Conservation (phyloP, 37 sponge, comb jelly and placozoan species). For the Haliclona indistincta region DNA sequence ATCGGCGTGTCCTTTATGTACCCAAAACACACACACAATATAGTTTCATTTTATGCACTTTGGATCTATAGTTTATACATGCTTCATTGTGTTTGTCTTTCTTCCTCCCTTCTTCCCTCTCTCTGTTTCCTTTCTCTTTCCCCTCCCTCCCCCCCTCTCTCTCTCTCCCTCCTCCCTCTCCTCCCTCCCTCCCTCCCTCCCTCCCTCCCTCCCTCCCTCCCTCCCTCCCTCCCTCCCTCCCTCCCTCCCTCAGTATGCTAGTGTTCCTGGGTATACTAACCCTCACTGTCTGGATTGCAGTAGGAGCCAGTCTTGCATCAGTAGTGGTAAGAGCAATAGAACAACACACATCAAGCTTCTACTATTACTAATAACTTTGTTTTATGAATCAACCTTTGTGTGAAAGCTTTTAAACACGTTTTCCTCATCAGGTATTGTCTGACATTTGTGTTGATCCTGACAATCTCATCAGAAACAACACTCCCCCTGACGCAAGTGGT, state of each 20-base stretch:
- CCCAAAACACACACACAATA: too few species aligned
- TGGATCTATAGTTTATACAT: too few species aligned
- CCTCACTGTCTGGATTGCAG: constrained; percentile 40
- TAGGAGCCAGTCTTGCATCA: constrained; percentile 37
- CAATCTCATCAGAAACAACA: constrained; percentile 43
- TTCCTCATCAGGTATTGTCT: constrained; percentile 16
- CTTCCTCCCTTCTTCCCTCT: too few species aligned
- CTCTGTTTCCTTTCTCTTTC: too few species aligned
- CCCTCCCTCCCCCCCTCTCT: too few species aligned
- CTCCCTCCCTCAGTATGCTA: constrained; percentile 15
- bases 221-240: neutral
- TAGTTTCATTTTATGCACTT: too few species aligned
- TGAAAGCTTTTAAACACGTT: neutral
- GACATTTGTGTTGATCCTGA: constrained; percentile 66
- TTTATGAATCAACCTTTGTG: too few species aligned
- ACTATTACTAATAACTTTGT: too few species aligned
- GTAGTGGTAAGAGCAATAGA: constrained; percentile 27
- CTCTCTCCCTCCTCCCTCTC: neutral
- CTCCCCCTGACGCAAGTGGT: neutral
- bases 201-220: constrained; percentile 7
- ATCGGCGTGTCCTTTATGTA: too few species aligned
- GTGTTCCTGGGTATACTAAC: constrained; percentile 19
- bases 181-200: neutral
- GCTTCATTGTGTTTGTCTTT: too few species aligned
- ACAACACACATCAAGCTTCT: too few species aligned